Conservation (phyloP, 1,140 invertebrate species). For the Phymastichus coffea region DNA sequence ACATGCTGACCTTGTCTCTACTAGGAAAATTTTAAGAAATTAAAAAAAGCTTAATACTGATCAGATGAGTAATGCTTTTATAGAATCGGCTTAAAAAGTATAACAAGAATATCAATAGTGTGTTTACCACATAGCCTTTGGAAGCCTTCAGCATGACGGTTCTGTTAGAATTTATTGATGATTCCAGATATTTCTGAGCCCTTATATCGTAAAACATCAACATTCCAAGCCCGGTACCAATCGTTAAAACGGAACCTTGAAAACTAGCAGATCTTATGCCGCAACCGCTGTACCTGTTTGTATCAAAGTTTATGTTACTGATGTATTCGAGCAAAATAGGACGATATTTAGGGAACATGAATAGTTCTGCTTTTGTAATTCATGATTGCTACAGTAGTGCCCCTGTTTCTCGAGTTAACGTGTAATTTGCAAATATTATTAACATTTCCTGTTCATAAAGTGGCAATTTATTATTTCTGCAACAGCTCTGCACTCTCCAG, state of each 20-base stretch:
- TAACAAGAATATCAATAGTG: not conserved
- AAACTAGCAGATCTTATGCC: conserved; percentile 90
- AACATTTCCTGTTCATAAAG: no score
- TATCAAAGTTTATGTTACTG: not conserved
- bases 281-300: conserved; percentile 77
- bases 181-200: conserved; percentile 88
- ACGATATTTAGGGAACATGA: not conserved
- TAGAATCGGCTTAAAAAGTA: no score
- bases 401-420: no score
- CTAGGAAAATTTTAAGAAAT: no score
- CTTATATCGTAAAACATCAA: conserved; percentile 92
- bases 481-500: no score
- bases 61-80: no score
- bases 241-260: conserved; percentile 84
- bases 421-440: no score
- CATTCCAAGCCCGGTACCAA: conserved; percentile 89
- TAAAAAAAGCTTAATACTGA: no score
- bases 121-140: conserved; percentile 84
- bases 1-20: no score
- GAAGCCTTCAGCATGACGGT: conserved; percentile 87
- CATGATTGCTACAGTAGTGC: no score
- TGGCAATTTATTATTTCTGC: no score
- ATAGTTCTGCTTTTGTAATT: not conserved
- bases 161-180: conserved; percentile 81
- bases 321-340: no score